Evolutionary conservation across 2,113 vertebrate genomes (phyloP), one percentile per base, ranked within the genome.

Genomic region (Fulica atra): DNA sequence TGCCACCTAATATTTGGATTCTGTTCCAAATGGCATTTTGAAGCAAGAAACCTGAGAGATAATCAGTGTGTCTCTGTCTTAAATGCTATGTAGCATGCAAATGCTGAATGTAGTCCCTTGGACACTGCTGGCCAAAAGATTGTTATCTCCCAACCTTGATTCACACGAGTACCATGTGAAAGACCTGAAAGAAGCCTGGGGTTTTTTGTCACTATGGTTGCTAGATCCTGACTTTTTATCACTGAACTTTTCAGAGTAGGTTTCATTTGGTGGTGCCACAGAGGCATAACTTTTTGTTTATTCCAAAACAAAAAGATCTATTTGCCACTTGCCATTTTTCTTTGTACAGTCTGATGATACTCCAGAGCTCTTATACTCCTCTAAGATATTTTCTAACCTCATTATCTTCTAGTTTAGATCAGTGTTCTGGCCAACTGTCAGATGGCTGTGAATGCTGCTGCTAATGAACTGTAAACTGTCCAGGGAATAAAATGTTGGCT

Each of bases 351-450:
- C 77, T 69, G 80, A 95, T 77, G 80, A 83, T 88, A 71, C 80
- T 95, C 89, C 35, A 40, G 80, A 94, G 94, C 60, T 81, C 81
- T 82, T 82, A 51, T 23, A 60, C 74, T 81, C 83, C 91, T 96
- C 91, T 95, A 84, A 95, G 95, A 93, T 77, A 83, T 92, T 96
- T 96, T 96, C 89, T 78, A 92, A 91, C 85, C 86, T 96, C 92
- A 95, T 97, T 97, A 95, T 95, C 79, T 89, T 95, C 76, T 68
- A 82, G 93, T 95, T 96, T 92, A 93, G 92, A 76, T 77, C 85
- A 86, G 73, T 84, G 44, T 83, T 95, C 89, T 91, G 95, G 89
- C 86, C 91, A 95, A 85, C 93, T 87, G 84, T 93, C 93, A 97
- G 93, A 92, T 88, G 92, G 57, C 91, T 85, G 74, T 86, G 77